Base-by-base conservation (phyloP, 2,113 vertebrate species). In the Hipposideros armiger region DNA sequence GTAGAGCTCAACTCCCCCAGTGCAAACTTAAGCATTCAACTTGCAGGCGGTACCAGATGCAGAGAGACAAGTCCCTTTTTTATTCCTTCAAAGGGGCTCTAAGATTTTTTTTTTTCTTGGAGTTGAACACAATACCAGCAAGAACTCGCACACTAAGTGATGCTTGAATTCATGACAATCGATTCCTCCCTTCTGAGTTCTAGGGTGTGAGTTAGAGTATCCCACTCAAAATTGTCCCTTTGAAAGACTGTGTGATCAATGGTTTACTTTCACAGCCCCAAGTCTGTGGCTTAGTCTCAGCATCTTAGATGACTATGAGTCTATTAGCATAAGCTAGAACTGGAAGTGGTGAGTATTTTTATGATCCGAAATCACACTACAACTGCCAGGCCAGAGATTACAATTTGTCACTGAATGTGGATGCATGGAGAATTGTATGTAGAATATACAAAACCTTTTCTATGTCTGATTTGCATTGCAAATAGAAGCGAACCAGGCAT, bases 401-500 rank as follows among this genome's bases (percentile, higher is more conserved):
- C 30, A 86, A 42, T 76, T 95, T 96, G 94, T 91, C 84, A 74
- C 32, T 19, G 40, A 66, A 58, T 47, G 90, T 89, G 45, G 40
- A 66, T 80, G 40, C 66, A 95, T 78, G 78, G 42, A 93, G 73
- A 77, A 78, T 60, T 80, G 58, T 72, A 70, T 32, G 58, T 56
- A 52, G 90, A 90, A 78, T 95, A 90, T 80, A 86, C 86, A 96
- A 83, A 97, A 88, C 11, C 77, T 80, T 96, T 96, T 87, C 88
- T 78, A 15, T 84, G 16, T 87, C 74, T 96, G n/a, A 97, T 96
- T 97, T 97, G 91, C 97, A 96, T 81, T 97, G 95, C 91, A 97
- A 97, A 98, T 94, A 22, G 88, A 92, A 66, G 62, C 89, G 85
- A 95, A 92, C 73, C 82, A 93, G 77, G 70, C 86, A 78, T 96